Conservation (phyloP, 1,140 invertebrate species). For the Brachionus manjavacas region DNA sequence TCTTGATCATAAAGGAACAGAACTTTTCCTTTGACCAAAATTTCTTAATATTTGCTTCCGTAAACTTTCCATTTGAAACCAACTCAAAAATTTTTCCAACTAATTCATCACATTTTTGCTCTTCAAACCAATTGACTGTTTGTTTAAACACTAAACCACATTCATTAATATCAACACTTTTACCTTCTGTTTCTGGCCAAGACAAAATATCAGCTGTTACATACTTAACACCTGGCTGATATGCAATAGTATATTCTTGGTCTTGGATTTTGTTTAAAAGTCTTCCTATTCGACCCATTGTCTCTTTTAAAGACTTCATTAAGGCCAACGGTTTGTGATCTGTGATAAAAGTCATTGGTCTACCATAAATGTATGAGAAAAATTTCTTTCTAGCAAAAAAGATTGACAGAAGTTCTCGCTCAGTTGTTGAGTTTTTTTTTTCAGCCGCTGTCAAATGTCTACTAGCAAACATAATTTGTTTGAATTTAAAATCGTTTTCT, state of each 20-base stretch:
- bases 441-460: slow-evolving; percentile 50
- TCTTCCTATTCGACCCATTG: slow-evolving; percentile 17
- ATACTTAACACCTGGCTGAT: slow-evolving; percentile 39
- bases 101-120: background rate
- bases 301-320: slow-evolving; percentile 49
- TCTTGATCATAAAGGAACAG: background rate
- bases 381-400: slow-evolving; percentile 52
- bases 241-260: slow-evolving; percentile 23
- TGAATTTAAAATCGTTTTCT: background rate
- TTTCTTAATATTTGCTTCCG: background rate
- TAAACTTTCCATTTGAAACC: background rate
- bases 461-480: slow-evolving; percentile 53
- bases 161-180: background rate
- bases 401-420: slow-evolving; percentile 56
- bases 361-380: slow-evolving; percentile 54
- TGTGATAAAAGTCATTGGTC: slow-evolving; percentile 47
- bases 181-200: background rate
- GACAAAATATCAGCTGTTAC: slow-evolving; percentile 40
- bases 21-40: background rate
- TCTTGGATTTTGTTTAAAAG: slow-evolving; percentile 10
- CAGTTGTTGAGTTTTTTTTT: slow-evolving; percentile 54
- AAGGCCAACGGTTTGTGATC: slow-evolving; percentile 52
- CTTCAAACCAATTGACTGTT: background rate
- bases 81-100: background rate
- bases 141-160: background rate